Evolutionary conservation across 2,113 vertebrate genomes (phyloP).

Genomic region (Cromileptes altivelis): DNA sequence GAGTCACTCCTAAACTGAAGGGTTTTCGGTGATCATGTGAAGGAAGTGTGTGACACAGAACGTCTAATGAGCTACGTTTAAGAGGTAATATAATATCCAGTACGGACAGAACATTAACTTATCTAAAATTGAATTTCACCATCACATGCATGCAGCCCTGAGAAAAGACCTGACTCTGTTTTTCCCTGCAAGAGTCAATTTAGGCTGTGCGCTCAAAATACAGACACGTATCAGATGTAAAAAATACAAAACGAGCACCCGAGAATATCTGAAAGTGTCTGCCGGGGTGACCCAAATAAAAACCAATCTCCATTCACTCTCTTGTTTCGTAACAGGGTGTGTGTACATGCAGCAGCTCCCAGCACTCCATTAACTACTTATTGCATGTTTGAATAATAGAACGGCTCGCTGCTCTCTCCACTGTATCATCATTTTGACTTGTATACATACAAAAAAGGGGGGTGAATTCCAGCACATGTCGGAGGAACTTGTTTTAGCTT

Average conservation of each 20-base stretch:
- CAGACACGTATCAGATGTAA: neutral
- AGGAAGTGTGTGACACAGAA: neutral
- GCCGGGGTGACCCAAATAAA: constrained; percentile 28
- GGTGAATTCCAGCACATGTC: neutral
- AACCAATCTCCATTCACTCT: constrained; percentile 1
- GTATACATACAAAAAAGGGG: neutral
- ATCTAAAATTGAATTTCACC: constrained; percentile 40
- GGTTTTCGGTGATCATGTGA: neutral
- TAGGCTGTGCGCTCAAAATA: neutral
- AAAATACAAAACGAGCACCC: neutral
- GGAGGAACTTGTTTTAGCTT: neutral
- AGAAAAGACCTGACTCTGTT: neutral
- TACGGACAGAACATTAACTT: constrained; percentile 50
- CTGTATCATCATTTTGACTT: neutral
- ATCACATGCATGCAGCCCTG: constrained; percentile 13
- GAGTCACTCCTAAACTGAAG: neutral
- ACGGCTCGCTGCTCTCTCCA: neutral
- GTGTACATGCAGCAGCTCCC: constrained; percentile 13
- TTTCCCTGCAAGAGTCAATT: neutral
- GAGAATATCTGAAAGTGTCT: constrained; percentile 1
- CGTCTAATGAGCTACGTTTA: neutral
- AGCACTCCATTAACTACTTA: constrained; percentile 20
- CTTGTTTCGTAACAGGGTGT: constrained; percentile 49
- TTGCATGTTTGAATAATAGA: constrained; percentile 47
- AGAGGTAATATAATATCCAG: constrained; percentile 32